Conservation (phyloP, 1,140 invertebrate species). For the Schlechtendalia chinensis region DNA sequence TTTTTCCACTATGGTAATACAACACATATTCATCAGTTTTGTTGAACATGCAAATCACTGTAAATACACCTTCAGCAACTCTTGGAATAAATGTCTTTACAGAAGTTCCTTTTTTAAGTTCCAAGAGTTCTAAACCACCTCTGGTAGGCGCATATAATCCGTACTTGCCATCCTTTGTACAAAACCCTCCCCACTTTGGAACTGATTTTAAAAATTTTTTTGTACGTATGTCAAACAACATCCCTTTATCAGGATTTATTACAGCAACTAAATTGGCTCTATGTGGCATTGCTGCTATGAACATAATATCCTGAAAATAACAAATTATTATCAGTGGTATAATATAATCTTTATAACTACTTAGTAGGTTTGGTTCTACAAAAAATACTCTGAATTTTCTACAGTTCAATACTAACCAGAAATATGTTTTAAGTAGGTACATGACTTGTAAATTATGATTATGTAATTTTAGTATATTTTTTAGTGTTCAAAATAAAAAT, state of each 20-base stretch:
- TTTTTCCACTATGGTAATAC: slow-evolving; percentile 93
- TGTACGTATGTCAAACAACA: slow-evolving; percentile 76
- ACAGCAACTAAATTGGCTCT: slow-evolving; percentile 81
- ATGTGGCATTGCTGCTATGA: slow-evolving; percentile 75
- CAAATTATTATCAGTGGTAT: neutral
- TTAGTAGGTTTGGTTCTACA: no score
- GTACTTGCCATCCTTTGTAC: slow-evolving; percentile 82
- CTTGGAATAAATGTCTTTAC: slow-evolving; percentile 84
- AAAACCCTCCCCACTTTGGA: slow-evolving; percentile 78
- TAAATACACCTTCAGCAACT: slow-evolving; percentile 95
- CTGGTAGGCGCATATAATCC: slow-evolving; percentile 87
- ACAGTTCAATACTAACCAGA: no score
- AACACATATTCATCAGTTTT: slow-evolving; percentile 91
- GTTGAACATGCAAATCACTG: slow-evolving; percentile 91
- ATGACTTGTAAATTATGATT: no score
- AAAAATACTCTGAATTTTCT: no score
- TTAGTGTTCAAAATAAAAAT: no score
- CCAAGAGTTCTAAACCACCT: slow-evolving; percentile 88
- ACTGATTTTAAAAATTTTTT: slow-evolving; percentile 75
- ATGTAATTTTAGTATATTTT: no score
- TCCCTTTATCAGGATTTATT: slow-evolving; percentile 87
- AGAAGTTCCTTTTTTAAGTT: slow-evolving; percentile 78
- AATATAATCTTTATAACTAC: no score
- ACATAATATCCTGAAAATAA: slow-evolving; percentile 63
- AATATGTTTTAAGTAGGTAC: no score